Base-by-base conservation (phyloP, 2,888 invertebrate species). In the Epiblema foenella region DNA sequence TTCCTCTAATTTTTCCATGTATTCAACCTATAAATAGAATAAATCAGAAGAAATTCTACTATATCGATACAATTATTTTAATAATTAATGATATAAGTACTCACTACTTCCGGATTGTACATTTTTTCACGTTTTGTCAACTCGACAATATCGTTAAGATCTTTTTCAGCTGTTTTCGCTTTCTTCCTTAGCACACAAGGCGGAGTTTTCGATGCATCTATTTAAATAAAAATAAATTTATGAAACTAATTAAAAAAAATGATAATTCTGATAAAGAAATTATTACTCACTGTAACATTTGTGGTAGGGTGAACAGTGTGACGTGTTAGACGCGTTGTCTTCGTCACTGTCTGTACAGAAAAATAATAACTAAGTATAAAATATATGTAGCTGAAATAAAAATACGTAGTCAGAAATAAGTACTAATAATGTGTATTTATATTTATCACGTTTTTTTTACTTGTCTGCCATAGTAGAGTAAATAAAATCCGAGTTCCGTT, bases 41-140 rank as follows among this genome's bases (percentile, higher is more conserved):
- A 24, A 1, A 24, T 39, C 2, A 33, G 51, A 49, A 54, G 51
- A 24, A 15, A 39, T 20, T 12, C 8, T 11, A 69, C 18, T 15
- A 8, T 8, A 33, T 33, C 7, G 33, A 2, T 8, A 33, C 33
- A 33, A 33, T 33, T 24, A 24, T 33, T 33, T 5, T 33, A 59
- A 33, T 20, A 62, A n/a, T 29, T 37, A 57, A 24, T 29, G 54
- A 24, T 29, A 15, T 24, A 4, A 4, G 4, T 33, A 75, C 85
- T 86, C 82, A 94, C 94, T 77, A 93, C 90, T 66, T 83, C 85
- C 17, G 91, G 89, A 8, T 87, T 76, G 72, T 91, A 87, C 65
- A 95, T 91, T 73, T 94, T 95, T 82, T 96, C 96, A 74, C 95
- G 85, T 66, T 93, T 91, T 1, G 95, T 95, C 73, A 95, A 93